Percentiles rank a stretch among this genome's conserved stretches.
Evolutionary conservation across 2,113 vertebrate species (phyloP).

Genomic region (Caloenas nicobarica): DNA sequence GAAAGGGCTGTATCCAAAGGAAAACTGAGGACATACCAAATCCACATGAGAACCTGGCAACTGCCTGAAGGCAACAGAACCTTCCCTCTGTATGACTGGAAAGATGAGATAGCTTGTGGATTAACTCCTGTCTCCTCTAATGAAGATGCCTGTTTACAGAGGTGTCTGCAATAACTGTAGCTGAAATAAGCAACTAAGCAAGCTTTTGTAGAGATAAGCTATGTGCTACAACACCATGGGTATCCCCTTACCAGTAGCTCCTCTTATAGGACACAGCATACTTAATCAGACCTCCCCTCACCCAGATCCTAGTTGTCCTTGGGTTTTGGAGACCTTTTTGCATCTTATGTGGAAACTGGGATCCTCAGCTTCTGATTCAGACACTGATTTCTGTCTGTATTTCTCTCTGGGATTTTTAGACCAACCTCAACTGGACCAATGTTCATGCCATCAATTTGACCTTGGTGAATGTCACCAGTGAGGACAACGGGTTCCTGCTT

Average conservation of each 20-base stretch:
- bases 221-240: background rate
- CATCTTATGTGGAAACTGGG: background rate
- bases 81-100: background rate
- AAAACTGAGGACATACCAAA: accelerated
- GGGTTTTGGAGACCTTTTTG: background rate
- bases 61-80: background rate
- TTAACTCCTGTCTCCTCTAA: background rate
- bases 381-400: background rate
- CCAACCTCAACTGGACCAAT: constrained; percentile 93
- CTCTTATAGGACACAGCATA: background rate
- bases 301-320: background rate
- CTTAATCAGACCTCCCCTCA: background rate
- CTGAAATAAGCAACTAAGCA: background rate
- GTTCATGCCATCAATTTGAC: constrained; percentile 96
- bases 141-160: background rate
- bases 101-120: background rate
- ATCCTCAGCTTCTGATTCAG: background rate
- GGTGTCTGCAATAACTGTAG: background rate
- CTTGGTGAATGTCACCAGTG: constrained; percentile 91
- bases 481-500: constrained; percentile 92
- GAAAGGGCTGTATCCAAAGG: background rate
- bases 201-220: background rate
- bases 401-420: constrained; percentile 73
- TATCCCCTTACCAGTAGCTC: background rate
- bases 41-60: background rate